Conservation (phyloP, 2,888 invertebrate species). For the Calameuta filiformis region DNA sequence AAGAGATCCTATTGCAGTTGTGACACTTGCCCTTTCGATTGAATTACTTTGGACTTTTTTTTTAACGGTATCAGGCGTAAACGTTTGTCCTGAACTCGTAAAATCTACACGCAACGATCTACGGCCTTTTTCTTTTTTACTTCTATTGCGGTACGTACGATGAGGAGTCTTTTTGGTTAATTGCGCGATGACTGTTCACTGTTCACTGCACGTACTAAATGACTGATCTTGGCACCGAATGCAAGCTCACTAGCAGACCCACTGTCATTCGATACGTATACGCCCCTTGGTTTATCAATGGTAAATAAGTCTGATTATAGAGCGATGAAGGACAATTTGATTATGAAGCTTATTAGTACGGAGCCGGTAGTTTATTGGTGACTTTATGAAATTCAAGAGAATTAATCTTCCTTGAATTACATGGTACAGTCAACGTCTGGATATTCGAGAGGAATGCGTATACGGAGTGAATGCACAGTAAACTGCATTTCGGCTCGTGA, state of each 20-base stretch:
- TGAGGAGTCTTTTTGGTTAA: background rate
- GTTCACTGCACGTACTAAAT: background rate
- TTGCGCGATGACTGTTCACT: background rate
- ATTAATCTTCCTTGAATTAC: background rate
- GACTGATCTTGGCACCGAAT: background rate
- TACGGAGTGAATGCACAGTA: background rate
- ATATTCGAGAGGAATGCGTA: background rate
- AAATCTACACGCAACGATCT: background rate
- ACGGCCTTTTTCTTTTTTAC: background rate
- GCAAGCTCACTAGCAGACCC: background rate
- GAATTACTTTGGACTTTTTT: background rate
- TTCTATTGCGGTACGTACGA: background rate
- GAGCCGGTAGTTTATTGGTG: background rate
- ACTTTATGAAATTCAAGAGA: background rate
- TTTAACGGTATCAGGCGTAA: background rate
- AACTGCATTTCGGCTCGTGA: background rate
- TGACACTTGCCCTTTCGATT: background rate
- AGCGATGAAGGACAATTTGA: background rate
- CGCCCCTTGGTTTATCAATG: conserved; percentile 39
- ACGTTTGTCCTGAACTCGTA: background rate
- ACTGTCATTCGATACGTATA: conserved; percentile 29
- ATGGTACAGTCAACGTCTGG: background rate
- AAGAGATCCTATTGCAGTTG: background rate
- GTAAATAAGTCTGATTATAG: conserved; percentile 12
- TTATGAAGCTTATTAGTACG: background rate